Evolutionary conservation across 2,113 vertebrate species (phyloP).

Genomic region (Promerops cafer): DNA sequence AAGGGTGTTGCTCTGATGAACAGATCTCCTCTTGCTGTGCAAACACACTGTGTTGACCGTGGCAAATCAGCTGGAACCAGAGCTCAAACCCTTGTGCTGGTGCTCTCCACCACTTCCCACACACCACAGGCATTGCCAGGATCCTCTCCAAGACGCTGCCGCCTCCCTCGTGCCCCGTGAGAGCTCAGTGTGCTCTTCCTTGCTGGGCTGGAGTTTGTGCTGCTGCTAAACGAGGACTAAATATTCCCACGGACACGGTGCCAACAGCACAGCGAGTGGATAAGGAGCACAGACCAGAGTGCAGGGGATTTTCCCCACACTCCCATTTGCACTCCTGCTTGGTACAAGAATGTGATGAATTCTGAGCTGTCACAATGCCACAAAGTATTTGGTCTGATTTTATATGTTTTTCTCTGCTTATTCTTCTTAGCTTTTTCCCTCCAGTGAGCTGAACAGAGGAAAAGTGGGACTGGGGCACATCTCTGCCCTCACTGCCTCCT

Average conservation of each 20-base stretch:
- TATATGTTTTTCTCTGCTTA: neutral
- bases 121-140: accelerated
- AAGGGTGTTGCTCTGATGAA: conserved; percentile 16
- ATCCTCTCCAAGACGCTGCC: neutral
- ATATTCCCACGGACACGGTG: neutral
- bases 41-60: neutral
- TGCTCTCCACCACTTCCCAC: neutral
- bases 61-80: neutral
- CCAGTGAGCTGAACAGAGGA: neutral
- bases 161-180: accelerated
- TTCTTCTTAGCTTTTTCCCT: neutral
- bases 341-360: neutral
- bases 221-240: neutral
- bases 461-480: neutral
- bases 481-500: neutral
- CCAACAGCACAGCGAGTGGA: neutral
- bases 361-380: neutral
- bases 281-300: neutral
- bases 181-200: neutral
- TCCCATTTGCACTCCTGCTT: neutral
- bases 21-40: neutral
- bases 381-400: neutral
- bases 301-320: neutral
- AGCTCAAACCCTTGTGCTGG: neutral
- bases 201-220: neutral